Base-by-base conservation (phyloP, 2,113 vertebrate genomes). In the Noctilio leporinus region DNA sequence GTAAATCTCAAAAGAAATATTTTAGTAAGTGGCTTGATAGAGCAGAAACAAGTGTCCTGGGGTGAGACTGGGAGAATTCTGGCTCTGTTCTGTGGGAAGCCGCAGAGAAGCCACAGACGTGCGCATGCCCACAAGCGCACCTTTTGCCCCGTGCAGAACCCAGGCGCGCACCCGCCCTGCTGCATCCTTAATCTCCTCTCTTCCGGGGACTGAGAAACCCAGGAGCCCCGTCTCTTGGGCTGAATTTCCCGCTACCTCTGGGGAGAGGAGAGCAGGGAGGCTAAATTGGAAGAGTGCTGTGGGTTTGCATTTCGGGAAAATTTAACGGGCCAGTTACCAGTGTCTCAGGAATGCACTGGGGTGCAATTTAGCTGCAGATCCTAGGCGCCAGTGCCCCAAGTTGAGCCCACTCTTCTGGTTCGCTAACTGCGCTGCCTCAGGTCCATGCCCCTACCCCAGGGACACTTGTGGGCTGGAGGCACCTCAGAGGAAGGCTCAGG, bases 181-280 rank as follows among this genome's bases (percentile, higher is more conserved):
- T 16, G 16, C 1, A 30, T 10, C 24, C 40, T 55, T 40, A n/a
- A 69, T 70, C 11, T 3, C 57, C 49, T 26, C 5, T 51, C 82
- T 93, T 59, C 45, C 24, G 9, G 35, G 38, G 69, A 40, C n/a
- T 45, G 64, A 69, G 53, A 43, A 15, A 69, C 33, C 40, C 30
- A 43, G 1, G 22, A 69, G 73, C 51, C 33, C 67, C 59, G 86
- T 62, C 49, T 72, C 49, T 24, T 55, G 0, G 0, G 15, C 59
- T n/a, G 33, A 49, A 51, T 5, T 57, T 75, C 3, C 8, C 10
- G 1, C 45, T 62, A 70, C 28, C 0, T 0, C 4, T 0, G 4
- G 19, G 3, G 9, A 55, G 59, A n/a, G 64, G 64, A 72, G 35
- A 59, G 22, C 0, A 5, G 30, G 45, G 67, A 75, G 4, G 22